A percentile compares a stretch with the other conserved stretches of the same genome.
These are phyloP conservation scores for Lordiphosa fenestrarum DNA, from an alignment of 2,888 invertebrate species.

Conservation along the genomic window DNA sequence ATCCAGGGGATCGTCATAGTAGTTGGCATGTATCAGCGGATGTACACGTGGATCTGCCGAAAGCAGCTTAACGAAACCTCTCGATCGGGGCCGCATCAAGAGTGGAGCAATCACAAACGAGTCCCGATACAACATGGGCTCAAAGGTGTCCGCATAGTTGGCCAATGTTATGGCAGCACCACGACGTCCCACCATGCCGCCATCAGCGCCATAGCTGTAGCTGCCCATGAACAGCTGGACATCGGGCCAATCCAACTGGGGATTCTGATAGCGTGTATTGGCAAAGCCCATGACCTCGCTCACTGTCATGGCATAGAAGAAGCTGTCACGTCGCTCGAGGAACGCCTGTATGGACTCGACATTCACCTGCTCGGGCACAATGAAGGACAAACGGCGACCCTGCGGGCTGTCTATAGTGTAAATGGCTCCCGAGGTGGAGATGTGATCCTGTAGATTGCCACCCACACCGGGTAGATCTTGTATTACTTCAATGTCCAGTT, in stretches of 20 bases:
- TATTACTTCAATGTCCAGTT: slow-evolving; percentile 84
- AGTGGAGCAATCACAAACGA: slow-evolving; percentile 86
- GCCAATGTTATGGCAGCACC: slow-evolving; percentile 85
- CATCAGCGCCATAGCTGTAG: slow-evolving; percentile 89
- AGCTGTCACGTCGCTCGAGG: slow-evolving; percentile 83
- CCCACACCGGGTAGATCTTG: slow-evolving; percentile 88
- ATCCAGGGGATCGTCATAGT: slow-evolving; percentile 88
- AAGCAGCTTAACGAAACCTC: slow-evolving; percentile 85
- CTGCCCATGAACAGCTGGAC: slow-evolving; percentile 89
- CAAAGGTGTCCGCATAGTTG: slow-evolving; percentile 86
- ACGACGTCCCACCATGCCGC: slow-evolving; percentile 87
- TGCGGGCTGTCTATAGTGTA: slow-evolving; percentile 85
- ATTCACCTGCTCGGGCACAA: slow-evolving; percentile 85
- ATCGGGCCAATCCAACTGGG: slow-evolving; percentile 87
- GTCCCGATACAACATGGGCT: slow-evolving; percentile 86
- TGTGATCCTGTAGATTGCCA: slow-evolving; percentile 90
- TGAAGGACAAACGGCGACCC: slow-evolving; percentile 85
- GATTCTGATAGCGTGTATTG: slow-evolving; percentile 87
- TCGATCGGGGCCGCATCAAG: slow-evolving; percentile 87
- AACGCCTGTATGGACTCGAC: slow-evolving; percentile 84
- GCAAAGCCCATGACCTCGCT: slow-evolving; percentile 90
- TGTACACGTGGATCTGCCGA: slow-evolving; percentile 86
- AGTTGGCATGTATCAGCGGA: slow-evolving; percentile 94
- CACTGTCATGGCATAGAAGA: slow-evolving; percentile 88
- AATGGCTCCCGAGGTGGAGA: slow-evolving; percentile 88